These are phyloP conservation scores for Camelus dromedarius DNA, from an alignment of 2,113 vertebrate species.

Conservation along the genomic window DNA sequence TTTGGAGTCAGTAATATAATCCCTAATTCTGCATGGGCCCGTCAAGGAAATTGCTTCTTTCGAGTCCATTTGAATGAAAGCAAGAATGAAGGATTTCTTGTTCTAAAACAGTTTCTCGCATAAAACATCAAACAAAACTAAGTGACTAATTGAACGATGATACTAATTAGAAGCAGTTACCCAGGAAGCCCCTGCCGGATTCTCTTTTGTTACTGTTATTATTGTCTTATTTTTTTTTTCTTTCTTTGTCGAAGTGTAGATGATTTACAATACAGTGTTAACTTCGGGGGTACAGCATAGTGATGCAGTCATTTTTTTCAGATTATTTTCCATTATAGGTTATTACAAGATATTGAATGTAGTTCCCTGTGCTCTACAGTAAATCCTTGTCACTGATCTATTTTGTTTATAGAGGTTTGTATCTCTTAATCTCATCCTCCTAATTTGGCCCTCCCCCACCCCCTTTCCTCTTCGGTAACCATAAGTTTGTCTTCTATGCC, in stretches of 20 bases:
- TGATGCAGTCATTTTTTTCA: background rate
- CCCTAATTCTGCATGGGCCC: background rate
- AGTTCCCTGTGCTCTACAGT: background rate
- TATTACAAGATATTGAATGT: background rate
- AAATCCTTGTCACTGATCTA: background rate
- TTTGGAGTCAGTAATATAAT: background rate
- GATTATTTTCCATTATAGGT: background rate
- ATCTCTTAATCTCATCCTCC: background rate
- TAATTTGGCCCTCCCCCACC: background rate
- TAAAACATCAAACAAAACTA: constrained; percentile 43
- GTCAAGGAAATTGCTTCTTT: constrained; percentile 34
- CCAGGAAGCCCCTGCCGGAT: background rate
- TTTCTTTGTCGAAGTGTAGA: background rate
- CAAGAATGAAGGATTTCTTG: constrained; percentile 47
- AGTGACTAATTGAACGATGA: constrained; percentile 42
- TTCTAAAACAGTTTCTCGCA: constrained; percentile 43
- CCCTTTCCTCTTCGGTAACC: background rate
- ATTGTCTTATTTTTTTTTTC: background rate
- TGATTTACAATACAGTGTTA: background rate
- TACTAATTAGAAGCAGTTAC: background rate
- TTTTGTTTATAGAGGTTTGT: background rate
- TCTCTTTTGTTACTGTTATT: background rate
- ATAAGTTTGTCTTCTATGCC: background rate
- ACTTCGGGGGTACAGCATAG: background rate
- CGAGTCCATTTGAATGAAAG: constrained; percentile 35